These are phyloP conservation scores for Axis porcinus DNA, from an alignment of 2,113 vertebrate genomes.

Conservation along the genomic window DNA sequence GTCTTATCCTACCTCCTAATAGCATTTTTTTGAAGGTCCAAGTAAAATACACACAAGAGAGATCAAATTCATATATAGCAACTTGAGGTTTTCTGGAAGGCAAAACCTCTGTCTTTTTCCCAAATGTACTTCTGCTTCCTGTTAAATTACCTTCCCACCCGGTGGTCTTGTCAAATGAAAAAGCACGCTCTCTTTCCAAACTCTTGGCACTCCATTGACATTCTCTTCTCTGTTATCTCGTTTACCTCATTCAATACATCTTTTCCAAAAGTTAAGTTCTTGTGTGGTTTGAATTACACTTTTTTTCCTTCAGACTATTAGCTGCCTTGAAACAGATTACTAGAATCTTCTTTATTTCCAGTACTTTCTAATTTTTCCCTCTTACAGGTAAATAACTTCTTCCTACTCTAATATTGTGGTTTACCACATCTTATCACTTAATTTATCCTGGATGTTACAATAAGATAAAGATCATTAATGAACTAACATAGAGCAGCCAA, in stretches of 20 bases:
- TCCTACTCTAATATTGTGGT: slow-evolving; percentile 55
- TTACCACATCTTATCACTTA: slow-evolving; percentile 53
- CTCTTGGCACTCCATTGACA: not conserved
- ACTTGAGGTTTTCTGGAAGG: slow-evolving; percentile 49
- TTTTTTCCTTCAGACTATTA: slow-evolving; percentile 11
- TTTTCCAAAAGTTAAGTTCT: slow-evolving; percentile 42
- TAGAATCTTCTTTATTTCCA: slow-evolving; percentile 24
- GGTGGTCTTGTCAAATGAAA: not conserved
- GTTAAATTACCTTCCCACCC: slow-evolving; percentile 28
- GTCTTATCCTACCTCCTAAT: not conserved
- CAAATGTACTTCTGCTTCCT: slow-evolving; percentile 42
- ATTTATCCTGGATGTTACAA: slow-evolving; percentile 47
- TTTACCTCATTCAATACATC: not conserved
- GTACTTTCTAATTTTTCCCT: slow-evolving; percentile 30
- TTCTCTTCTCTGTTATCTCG: not conserved
- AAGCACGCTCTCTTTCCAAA: not conserved
- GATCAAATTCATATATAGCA: not conserved
- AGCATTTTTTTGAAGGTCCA: slow-evolving; percentile 2
- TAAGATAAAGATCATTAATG: slow-evolving; percentile 65
- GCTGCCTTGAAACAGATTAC: slow-evolving; percentile 10
- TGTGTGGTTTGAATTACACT: slow-evolving; percentile 31
- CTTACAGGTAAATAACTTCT: slow-evolving; percentile 68
- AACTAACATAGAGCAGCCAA: slow-evolving; percentile 53
- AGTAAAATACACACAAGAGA: not conserved
- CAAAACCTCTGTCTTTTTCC: slow-evolving; percentile 17